Percentiles rank a stretch among this genome's conserved stretches.
These are phyloP conservation scores for Crematogaster levior DNA, from an alignment of 2,888 invertebrate species.

Conservation along the genomic window DNA sequence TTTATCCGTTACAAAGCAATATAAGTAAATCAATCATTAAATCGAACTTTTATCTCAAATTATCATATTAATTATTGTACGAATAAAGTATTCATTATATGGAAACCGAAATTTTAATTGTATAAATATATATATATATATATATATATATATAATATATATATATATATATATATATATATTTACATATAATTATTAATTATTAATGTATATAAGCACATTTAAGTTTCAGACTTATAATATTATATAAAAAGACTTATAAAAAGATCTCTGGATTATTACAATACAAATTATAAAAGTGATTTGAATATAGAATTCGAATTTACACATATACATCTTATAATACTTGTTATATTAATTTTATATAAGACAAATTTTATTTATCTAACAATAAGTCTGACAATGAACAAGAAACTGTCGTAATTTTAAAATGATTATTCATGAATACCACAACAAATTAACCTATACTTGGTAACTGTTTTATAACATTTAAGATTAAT, in stretches of 20 bases:
- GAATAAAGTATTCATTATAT: background rate
- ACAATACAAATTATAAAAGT: background rate
- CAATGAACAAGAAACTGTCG: background rate
- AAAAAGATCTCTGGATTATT: background rate
- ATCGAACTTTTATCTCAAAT: background rate
- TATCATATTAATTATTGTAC: background rate
- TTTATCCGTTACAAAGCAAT: background rate
- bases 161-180: too few species aligned
- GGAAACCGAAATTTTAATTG: background rate
- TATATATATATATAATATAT: too few species aligned
- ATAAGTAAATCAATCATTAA: background rate
- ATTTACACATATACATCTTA: conserved; percentile 3
- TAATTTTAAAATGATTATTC: background rate
- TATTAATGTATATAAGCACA: background rate
- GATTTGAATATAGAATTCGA: background rate
- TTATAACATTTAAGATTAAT: conserved; percentile 18
- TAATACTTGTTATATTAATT: background rate
- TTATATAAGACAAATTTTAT: conserved; percentile 1
- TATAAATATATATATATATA: background rate
- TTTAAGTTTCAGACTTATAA: conserved; percentile 13
- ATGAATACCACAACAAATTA: too few species aligned
- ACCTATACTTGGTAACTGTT: background rate
- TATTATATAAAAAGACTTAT: too few species aligned
- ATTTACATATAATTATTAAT: background rate
- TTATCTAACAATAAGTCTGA: background rate